A percentile compares a stretch with the other conserved stretches of the same genome.
phyloP scores from a whole-genome alignment of 1,140 invertebrate genomes.

The Heliconius himera region DNA sequence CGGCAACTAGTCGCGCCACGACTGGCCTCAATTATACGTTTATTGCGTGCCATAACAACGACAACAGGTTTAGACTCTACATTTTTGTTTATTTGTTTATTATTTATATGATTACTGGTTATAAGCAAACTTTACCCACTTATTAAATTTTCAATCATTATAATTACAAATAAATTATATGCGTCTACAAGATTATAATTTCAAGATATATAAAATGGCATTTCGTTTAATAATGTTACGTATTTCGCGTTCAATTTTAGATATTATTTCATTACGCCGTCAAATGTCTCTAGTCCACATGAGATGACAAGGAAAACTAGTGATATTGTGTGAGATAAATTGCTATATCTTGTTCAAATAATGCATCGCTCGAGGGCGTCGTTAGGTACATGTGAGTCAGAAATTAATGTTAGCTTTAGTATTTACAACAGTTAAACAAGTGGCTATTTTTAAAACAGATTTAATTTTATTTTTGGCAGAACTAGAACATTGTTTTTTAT shows the following conservation, averaged over 20 bases:
- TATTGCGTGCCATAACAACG: too few relatives aligned
- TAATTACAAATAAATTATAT: neutral
- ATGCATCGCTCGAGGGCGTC: slow-evolving; percentile 33
- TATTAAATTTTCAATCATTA: neutral
- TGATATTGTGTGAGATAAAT: slow-evolving; percentile 34
- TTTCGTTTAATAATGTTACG: neutral
- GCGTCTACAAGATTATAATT: neutral
- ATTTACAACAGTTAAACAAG: neutral
- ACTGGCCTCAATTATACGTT: too few relatives aligned
- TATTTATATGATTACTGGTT: too few relatives aligned
- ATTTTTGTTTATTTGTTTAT: too few relatives aligned
- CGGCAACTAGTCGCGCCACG: too few relatives aligned
- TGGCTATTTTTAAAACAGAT: neutral
- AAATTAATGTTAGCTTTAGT: neutral
- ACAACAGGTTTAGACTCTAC: too few relatives aligned
- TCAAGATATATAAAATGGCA: neutral
- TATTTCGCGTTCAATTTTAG: slow-evolving; percentile 16
- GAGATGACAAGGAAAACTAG: slow-evolving; percentile 40
- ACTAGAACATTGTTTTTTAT: neutral
- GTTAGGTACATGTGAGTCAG: slow-evolving; percentile 24
- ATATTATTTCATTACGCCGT: slow-evolving; percentile 28
- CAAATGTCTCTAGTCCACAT: slow-evolving; percentile 37
- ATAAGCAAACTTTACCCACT: too few relatives aligned
- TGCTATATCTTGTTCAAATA: slow-evolving; percentile 37
- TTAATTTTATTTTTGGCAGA: neutral